Evolutionary conservation across 2,113 vertebrate species (phyloP).

Genomic region (Chunga burmeisteri): DNA sequence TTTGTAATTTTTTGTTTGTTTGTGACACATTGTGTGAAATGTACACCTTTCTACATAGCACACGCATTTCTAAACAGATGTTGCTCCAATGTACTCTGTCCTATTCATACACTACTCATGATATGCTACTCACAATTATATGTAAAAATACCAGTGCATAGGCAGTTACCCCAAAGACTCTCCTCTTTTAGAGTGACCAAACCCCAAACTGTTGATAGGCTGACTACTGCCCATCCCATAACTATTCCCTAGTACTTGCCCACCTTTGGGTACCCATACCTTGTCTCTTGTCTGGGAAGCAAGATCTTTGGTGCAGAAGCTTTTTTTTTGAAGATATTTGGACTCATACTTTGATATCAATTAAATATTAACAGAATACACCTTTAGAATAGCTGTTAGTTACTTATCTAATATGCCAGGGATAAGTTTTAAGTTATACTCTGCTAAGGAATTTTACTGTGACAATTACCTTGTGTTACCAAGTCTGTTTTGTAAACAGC

Average conservation of each 20-base stretch:
- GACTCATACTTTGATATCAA: not conserved
- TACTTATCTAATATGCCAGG: not conserved
- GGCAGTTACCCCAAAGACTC: not conserved
- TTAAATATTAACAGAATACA: not conserved
- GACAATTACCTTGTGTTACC: not conserved
- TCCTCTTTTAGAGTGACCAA: not conserved
- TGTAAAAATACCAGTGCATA: not conserved
- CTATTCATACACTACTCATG: not conserved
- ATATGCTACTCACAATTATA: not conserved
- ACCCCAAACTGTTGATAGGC: too few relatives aligned
- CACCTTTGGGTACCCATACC: not conserved
- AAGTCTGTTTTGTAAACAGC: not conserved
- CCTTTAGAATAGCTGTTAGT: not conserved
- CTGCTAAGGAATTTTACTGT: not conserved
- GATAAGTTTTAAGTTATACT: not conserved
- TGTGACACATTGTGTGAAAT: not conserved
- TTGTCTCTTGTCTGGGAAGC: not conserved
- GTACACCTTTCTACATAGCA: not conserved
- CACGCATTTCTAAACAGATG: not conserved
- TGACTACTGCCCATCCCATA: not conserved
- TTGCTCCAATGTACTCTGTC: not conserved
- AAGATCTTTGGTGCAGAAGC: not conserved
- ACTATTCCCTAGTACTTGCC: not conserved
- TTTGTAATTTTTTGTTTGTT: not conserved
- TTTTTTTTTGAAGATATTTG: not conserved